Base-by-base conservation (phyloP, 2,888 invertebrate genomes). In the Leptopilina syphax region DNA sequence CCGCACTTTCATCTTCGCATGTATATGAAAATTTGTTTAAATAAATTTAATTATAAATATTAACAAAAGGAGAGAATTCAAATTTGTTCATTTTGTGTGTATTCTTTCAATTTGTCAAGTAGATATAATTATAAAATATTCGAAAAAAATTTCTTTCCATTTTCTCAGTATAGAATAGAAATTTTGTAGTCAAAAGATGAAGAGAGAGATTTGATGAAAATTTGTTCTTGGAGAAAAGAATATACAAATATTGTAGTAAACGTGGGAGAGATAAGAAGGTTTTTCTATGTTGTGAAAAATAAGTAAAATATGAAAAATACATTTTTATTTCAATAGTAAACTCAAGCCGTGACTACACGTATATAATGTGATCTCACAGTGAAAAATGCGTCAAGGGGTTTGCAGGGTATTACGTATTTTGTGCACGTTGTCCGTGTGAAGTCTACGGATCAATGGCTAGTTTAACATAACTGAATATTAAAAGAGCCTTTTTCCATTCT, bases 401-500 rank as follows among this genome's bases (percentile, higher is more conserved):
- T 27, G 70, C 70, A 70, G 8, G 10, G 50, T 50, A 70, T 54
- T 70, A 54, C 27, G 70, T 70, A 70, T 70, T 70, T 24, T 70
- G 50, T 70, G 70, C 70, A 70, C 70, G 70, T 70, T 18, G 50
- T 50, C n/a, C 54, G 54, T 73, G n/a, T n/a, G 27, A 34, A 73
- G 34, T 73, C 13, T 27, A 73, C 34, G 70, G 70, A 73, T 73
- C 70, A 73, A 73, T 73, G 70, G 34, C 70, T 73, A n/a, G 70
- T 73, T 73, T 73, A 73, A 73, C 70, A 54, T 73, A 73, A 73
- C 70, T 73, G 70, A 73, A 73, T 73, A 73, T 73, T 73, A 54
- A 73, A 73, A 34, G 70, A 73, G 10, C 57, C 70, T 27, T 73
- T 73, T 13, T 54, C 54, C 57, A 54, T 27, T 24, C 12, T 50